Evolutionary conservation across 2,888 invertebrate species (phyloP).

Genomic region (Nomada fucata): DNA sequence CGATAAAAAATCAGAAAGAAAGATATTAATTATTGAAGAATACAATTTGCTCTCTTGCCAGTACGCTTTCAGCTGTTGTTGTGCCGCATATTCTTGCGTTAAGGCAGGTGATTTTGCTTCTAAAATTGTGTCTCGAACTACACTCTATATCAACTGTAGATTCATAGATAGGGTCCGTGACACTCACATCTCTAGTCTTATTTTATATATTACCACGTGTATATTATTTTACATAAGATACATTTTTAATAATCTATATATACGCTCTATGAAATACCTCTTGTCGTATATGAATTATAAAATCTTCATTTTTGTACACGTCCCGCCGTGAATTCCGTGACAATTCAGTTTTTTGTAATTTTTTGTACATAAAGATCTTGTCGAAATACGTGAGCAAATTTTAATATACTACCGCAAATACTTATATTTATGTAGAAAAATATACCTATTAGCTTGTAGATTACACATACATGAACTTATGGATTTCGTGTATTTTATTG

Average conservation of each 20-base stretch:
- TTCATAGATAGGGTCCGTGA: slow-evolving; percentile 71
- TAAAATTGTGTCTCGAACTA: slow-evolving; percentile 71
- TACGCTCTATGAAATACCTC: slow-evolving; percentile 54
- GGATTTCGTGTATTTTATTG: slow-evolving; percentile 69
- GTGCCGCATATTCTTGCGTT: slow-evolving; percentile 71
- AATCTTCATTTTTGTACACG: slow-evolving; percentile 67
- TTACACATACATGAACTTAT: slow-evolving; percentile 59
- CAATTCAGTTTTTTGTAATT: slow-evolving; percentile 70
- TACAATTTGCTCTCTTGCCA: slow-evolving; percentile 77
- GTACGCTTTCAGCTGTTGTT: slow-evolving; percentile 79
- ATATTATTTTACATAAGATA: slow-evolving; percentile 69
- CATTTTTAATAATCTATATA: slow-evolving; percentile 59
- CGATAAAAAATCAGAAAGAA: slow-evolving; percentile 60
- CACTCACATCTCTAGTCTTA: slow-evolving; percentile 80
- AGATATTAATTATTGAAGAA: slow-evolving; percentile 61
- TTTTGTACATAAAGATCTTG: slow-evolving; percentile 73
- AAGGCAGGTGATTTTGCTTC: slow-evolving; percentile 71
- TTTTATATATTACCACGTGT: slow-evolving; percentile 74
- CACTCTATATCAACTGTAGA: slow-evolving; percentile 69
- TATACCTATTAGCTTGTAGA: slow-evolving; percentile 57
- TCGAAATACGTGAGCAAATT: slow-evolving; percentile 56
- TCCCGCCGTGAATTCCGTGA: slow-evolving; percentile 51
- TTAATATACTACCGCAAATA: slow-evolving; percentile 52
- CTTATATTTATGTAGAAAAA: slow-evolving; percentile 52
- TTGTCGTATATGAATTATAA: slow-evolving; percentile 53